Evolutionary conservation across 2,888 invertebrate species (phyloP), one percentile per base, ranked within the genome.

Genomic region (Zaprionus obscuricornis): DNA sequence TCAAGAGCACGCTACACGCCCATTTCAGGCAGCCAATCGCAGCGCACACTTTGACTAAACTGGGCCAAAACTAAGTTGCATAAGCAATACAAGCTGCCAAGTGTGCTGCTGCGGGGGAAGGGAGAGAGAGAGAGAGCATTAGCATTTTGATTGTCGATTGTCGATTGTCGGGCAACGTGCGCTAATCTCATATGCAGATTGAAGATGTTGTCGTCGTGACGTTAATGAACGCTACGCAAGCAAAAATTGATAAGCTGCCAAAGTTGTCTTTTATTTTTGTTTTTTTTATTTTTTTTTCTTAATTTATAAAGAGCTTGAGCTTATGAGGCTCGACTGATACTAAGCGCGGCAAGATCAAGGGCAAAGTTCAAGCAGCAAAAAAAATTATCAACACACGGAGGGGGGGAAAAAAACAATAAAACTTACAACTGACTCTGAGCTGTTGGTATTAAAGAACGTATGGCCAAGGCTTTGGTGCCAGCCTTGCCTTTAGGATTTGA

Each of bases 261-360:
- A n/a, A n/a, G n/a, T n/a, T n/a, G n/a, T n/a, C n/a, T n/a, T n/a
- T n/a, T n/a, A n/a, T n/a, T n/a, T n/a, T n/a, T n/a, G n/a, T n/a
- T n/a, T n/a, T n/a, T n/a, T n/a, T n/a, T n/a, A n/a, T n/a, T n/a
- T n/a, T 22, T 22, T 22, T 5, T 22, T 22, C 22, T 4, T 4
- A 4, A 22, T 22, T 22, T 22, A 7, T 7, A 22, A 5, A 7
- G 7, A 22, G 34, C 29, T 20, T n/a, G 11, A 16, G 24, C 31
- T 20, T 8, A 31, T 17, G 18, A 24, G 7, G 26, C 27, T 13
- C 31, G 16, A 36, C 31, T 26, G 43, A 63, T 71, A 71, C 49
- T 40, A 33, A n/a, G n/a, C n/a, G 56, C 67, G 66, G 56, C 60
- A 76, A 84, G 84, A 76, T 84, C 77, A 79, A 76, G 81, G 77